Evolutionary conservation across 2,113 vertebrate genomes (phyloP), one percentile per base, ranked within the genome.

Genomic region (Vicugna pacos): DNA sequence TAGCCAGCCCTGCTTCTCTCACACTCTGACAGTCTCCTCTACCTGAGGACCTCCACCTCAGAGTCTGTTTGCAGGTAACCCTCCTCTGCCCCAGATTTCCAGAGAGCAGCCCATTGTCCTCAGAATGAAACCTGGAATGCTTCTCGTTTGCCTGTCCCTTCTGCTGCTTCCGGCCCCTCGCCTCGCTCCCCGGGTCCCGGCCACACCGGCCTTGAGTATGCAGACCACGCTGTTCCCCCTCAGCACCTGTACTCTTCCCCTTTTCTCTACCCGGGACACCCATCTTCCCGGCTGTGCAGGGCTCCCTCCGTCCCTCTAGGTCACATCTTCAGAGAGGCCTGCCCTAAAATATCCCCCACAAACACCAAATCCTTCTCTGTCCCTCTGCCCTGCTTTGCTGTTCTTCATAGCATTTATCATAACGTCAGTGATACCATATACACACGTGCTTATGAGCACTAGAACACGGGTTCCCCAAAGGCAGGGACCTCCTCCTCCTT

Each of bases 41-140:
- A 24, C 56, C 0, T 0, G 32, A 0, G 2, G 7, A 2, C 15
- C 19, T 46, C 65, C 28, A 7, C 1, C 48, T 65, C 42, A 38
- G 65, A 8, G n/a, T n/a, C 22, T 4, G 38, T 32, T 13, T 79
- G 77, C 77, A 32, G 83, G 50, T 14, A 13, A 15, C 17, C 42
- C 13, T 82, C 42, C 10, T 58, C 19, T 3, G 73, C 60, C 48
- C 11, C 1, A 1, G 46, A 5, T 24, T 58, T 35, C 42, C 84
- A 1, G 20, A 70, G 87, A 30, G 56, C 60, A 28, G 42, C 93
- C 62, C 4, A 1, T 20, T 30, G n/a, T 58, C 58, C 70, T 76
- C 58, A 12, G 38, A 52, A 30, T 17, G 64, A 76, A 67, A 46
- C 13, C 19, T 2, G 19, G 24, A 73, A 12, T 8, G 20, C 26